Evolutionary conservation across 2,888 invertebrate genomes (phyloP).

Genomic region (Pantelozetes paolii): DNA sequence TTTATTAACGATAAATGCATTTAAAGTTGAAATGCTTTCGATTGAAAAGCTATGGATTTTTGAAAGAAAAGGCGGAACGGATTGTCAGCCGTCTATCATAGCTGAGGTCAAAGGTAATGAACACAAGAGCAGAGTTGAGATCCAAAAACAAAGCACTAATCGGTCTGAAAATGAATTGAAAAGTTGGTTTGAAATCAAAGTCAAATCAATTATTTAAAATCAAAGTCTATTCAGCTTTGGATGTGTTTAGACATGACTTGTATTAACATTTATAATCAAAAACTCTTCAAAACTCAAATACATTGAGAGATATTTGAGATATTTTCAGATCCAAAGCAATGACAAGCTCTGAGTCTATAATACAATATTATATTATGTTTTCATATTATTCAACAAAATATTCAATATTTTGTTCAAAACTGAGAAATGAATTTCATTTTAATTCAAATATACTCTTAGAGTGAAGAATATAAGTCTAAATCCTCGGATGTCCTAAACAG

Average conservation of each 20-base stretch:
- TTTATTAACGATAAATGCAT: not conserved
- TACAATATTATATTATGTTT: not conserved
- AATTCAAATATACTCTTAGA: not conserved
- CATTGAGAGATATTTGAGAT: not conserved
- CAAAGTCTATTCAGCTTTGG: not conserved
- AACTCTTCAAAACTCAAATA: not conserved
- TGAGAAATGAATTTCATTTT: not conserved
- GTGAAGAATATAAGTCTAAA: slow-evolving; percentile 2
- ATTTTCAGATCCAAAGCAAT: not conserved
- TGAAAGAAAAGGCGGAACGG: not conserved
- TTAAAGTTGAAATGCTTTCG: not conserved
- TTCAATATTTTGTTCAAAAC: not conserved
- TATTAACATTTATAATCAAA: not conserved
- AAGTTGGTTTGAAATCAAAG: slow-evolving; percentile 8
- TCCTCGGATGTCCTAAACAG: not conserved
- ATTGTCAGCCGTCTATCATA: slow-evolving; percentile 12
- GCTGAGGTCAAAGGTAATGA: not conserved
- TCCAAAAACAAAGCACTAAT: not conserved
- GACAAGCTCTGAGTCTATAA: not conserved
- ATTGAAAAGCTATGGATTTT: not conserved
- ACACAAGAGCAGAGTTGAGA: not conserved
- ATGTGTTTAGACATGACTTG: slow-evolving; percentile 4
- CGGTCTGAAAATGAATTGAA: not conserved
- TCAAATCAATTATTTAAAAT: slow-evolving; percentile 31
- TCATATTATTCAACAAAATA: not conserved